Evolutionary conservation across 2,888 invertebrate genomes (phyloP), one percentile per base, ranked within the genome.

Genomic region (Papilio elwesi): DNA sequence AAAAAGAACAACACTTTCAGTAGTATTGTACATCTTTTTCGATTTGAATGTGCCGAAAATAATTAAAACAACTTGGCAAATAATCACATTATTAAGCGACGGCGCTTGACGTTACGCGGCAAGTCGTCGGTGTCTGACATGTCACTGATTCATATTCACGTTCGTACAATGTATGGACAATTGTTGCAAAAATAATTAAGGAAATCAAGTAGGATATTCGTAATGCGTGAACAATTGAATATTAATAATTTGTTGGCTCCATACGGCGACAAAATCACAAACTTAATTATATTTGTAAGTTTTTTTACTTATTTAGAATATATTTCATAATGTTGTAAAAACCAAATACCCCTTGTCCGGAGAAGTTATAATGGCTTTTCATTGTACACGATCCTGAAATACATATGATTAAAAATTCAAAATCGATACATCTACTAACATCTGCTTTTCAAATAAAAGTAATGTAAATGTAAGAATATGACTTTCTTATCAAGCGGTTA

Each of bases 141-240:
- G 53, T 16, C 10, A 53, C 55, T 57, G 55, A 57, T 55, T 55
- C 55, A 55, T 57, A 6, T 43, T 9, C 9, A 43, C 6, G 43
- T 26, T 26, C 26, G 4, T 26, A 26, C 26, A 26, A 26, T 5
- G 26, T 26, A 26, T 6, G 53, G 11, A 26, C 26, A 10, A 13
- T 36, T 57, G 55, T 57, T 57, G 55, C 55, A 13, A 57, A 57
- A 57, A 57, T 57, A 36, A 57, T 36, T 57, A 57, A 57, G 55
- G 55, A 57, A 57, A 57, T 36, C 7, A 36, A 12, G 55, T 36
- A 57, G 55, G 55, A 57, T 26, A 57, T 57, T 57, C 12, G 36
- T 12, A 57, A 57, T 36, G 26, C 12, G 26, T 15, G 15, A 12
- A 1, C 26, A 11, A 26, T 57, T 57, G 26, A 43, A 43, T 43